These are phyloP conservation scores for Napeogenes inachia DNA, from an alignment of 2,888 invertebrate genomes.

Conservation along the genomic window DNA sequence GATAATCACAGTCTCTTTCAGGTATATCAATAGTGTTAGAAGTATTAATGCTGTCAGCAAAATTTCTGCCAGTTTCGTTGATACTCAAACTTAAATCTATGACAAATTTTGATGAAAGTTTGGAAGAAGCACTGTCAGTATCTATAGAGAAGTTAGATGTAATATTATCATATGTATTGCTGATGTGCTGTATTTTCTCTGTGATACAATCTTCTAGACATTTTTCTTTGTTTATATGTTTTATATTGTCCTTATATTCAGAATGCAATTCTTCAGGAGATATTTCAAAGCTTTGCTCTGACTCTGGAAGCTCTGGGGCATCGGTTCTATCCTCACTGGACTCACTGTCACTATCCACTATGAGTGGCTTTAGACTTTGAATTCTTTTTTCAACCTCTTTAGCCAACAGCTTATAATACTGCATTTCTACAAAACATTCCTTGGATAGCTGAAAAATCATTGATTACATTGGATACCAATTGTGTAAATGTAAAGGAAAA, in stretches of 20 bases:
- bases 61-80: conserved; percentile 43
- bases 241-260: conserved; percentile 35
- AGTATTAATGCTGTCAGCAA: conserved; percentile 31
- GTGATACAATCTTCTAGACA: conserved; percentile 24
- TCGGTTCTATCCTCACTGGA: conserved; percentile 48
- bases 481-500: neutral
- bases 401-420: conserved; percentile 81
- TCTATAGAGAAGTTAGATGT: conserved; percentile 38
- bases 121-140: conserved; percentile 30
- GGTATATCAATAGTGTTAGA: conserved; percentile 47
- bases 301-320: conserved; percentile 56
- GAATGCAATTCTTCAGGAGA: conserved; percentile 34
- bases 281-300: conserved; percentile 44
- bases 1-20: conserved; percentile 55
- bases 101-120: conserved; percentile 45
- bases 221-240: conserved; percentile 31
- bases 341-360: conserved; percentile 47
- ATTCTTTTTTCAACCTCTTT: conserved; percentile 80
- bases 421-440: conserved; percentile 80
- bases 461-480: conserved; percentile 12
- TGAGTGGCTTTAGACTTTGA: conserved; percentile 57
- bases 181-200: conserved; percentile 18
- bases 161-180: conserved; percentile 30
- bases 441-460: conserved; percentile 78
- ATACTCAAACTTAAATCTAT: conserved; percentile 57